Percentiles rank a stretch among this genome's conserved stretches.
phyloP scores from a whole-genome alignment of 2,797 vertebrate species.

The Megalops cyprinoides region DNA sequence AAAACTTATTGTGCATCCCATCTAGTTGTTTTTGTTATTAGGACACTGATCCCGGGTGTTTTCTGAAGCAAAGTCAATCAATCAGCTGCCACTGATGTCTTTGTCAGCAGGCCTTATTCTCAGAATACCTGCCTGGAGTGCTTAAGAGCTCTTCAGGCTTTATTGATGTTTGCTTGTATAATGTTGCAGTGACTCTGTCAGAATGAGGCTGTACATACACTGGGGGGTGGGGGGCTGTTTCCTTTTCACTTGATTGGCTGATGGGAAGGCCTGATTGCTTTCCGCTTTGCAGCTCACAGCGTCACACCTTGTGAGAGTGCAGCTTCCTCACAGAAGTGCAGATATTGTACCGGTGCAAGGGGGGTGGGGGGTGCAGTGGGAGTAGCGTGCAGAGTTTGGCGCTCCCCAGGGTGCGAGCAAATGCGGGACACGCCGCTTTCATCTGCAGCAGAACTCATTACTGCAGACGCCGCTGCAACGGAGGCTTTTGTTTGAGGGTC shows the following conservation, averaged over 20 bases:
- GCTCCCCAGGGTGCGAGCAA: conserved; percentile 49
- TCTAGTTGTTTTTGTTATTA: neutral
- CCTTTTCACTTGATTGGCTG: neutral
- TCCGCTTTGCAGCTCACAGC: neutral
- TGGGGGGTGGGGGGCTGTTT: neutral
- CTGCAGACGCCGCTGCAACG: conserved; percentile 61
- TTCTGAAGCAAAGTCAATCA: conserved; percentile 9
- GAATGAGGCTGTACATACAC: neutral
- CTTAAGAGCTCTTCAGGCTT: neutral
- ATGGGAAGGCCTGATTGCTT: neutral
- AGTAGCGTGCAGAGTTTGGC: conserved; percentile 50
- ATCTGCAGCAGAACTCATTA: conserved; percentile 62
- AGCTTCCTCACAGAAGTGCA: neutral
- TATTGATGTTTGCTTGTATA: neutral
- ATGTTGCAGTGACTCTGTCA: neutral
- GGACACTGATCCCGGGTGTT: neutral
- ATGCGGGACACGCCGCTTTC: conserved; percentile 56
- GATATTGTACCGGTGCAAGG: neutral
- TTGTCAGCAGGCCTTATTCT: neutral
- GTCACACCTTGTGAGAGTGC: neutral
- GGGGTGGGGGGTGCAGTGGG: conserved; percentile 45
- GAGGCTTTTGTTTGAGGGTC: conserved; percentile 18
- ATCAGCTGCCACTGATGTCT: neutral
- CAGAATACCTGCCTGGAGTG: neutral
- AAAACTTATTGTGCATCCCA: no score